A percentile compares a stretch with the other conserved stretches of the same genome.
These are phyloP conservation scores for Circaetus gallicus DNA, from an alignment of 2,113 vertebrate species.

Conservation along the genomic window DNA sequence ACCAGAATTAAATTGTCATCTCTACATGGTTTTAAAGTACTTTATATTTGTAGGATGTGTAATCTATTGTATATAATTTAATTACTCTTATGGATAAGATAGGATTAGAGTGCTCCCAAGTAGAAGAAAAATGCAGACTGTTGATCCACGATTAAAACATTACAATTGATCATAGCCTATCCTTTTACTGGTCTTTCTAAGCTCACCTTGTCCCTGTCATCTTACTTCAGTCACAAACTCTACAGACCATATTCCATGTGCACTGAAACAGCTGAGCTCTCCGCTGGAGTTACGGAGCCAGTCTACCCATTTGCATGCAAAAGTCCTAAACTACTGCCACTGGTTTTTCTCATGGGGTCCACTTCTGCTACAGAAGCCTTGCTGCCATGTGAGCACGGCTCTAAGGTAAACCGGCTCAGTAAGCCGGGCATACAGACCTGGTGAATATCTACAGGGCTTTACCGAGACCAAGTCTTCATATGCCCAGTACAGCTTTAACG, in stretches of 20 bases:
- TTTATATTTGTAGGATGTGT: not conserved
- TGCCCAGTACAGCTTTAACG: not conserved
- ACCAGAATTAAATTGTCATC: not conserved
- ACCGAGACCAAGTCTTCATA: not conserved
- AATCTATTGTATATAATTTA: not conserved
- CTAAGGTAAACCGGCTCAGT: not conserved
- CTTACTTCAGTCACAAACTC: no score
- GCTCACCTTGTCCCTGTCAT: not conserved
- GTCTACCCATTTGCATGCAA: not conserved
- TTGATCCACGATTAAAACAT: not conserved
- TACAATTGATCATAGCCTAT: not conserved
- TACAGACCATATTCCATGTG: not conserved
- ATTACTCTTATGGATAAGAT: not conserved
- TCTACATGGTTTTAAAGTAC: not conserved
- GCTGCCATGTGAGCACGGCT: not conserved
- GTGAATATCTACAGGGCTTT: not conserved
- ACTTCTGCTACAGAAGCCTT: not conserved
- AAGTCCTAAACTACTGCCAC: not conserved
- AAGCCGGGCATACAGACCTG: not conserved
- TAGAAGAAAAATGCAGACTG: not conserved
- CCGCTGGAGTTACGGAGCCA: not conserved
- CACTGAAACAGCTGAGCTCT: not conserved
- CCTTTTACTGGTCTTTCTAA: not conserved
- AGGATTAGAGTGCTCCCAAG: not conserved
- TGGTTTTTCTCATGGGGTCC: not conserved